Conservation (phyloP, 2,888 invertebrate genomes). For the Euclidia mi region DNA sequence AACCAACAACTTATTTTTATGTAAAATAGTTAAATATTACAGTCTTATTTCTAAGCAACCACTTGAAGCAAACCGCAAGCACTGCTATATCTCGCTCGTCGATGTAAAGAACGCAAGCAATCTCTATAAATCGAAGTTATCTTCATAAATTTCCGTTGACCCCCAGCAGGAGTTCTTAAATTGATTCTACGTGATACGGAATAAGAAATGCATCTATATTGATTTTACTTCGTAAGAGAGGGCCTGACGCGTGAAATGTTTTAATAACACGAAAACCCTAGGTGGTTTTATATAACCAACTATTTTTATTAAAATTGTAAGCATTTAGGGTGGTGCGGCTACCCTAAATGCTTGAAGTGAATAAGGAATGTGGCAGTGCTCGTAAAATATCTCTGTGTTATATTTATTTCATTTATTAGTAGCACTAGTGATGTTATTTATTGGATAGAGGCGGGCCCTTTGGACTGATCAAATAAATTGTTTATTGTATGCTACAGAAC, state of each 20-base stretch:
- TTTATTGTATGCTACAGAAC: too few relatives aligned
- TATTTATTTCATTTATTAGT: too few relatives aligned
- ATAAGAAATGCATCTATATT: slow-evolving; percentile 73
- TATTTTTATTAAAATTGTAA: slow-evolving; percentile 27
- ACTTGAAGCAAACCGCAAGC: slow-evolving; percentile 31
- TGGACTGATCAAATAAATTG: too few relatives aligned
- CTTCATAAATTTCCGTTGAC: slow-evolving; percentile 84
- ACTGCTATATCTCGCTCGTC: slow-evolving; percentile 41
- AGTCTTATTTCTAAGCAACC: slow-evolving; percentile 26
- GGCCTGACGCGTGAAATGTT: slow-evolving; percentile 55
- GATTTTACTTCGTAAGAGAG: slow-evolving; percentile 62
- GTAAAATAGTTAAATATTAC: too few relatives aligned
- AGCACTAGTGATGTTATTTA: too few relatives aligned
- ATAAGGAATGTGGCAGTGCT: neutral
- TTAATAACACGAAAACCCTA: slow-evolving; percentile 49
- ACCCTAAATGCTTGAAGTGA: neutral
- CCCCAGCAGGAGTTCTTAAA: slow-evolving; percentile 85
- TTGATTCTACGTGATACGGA: slow-evolving; percentile 85
- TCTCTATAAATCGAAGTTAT: slow-evolving; percentile 81
- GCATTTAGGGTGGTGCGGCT: neutral
- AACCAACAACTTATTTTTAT: too few relatives aligned
- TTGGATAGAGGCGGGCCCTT: neutral
- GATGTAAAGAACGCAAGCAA: slow-evolving; percentile 69
- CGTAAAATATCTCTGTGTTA: too few relatives aligned
- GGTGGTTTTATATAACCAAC: slow-evolving; percentile 25